Evolutionary conservation across 1,140 invertebrate species (phyloP).

Genomic region (Apis mellifera): DNA sequence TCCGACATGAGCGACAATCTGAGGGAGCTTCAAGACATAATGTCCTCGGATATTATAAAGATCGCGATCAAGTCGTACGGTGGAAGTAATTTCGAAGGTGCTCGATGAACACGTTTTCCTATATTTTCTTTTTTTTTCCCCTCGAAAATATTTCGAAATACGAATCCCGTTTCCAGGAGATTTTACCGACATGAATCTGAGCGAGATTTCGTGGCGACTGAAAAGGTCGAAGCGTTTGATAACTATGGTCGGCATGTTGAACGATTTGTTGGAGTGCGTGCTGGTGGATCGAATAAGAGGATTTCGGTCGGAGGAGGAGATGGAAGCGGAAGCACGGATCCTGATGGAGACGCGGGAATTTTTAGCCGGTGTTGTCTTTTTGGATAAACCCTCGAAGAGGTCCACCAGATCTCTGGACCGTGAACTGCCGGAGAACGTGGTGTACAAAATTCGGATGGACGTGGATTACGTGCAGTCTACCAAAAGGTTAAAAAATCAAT

Average conservation of each 20-base stretch:
- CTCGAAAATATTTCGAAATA: neutral
- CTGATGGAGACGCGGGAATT: conserved; percentile 83
- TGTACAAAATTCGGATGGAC: conserved; percentile 86
- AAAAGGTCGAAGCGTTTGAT: conserved; percentile 70
- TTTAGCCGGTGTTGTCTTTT: conserved; percentile 81
- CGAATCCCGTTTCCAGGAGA: conserved; percentile 52
- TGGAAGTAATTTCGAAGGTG: conserved; percentile 61
- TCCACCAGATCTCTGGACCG: conserved; percentile 57
- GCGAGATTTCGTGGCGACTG: conserved; percentile 72
- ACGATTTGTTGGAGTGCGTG: conserved; percentile 83
- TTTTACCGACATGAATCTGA: conserved; percentile 71
- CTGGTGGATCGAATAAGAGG: conserved; percentile 83
- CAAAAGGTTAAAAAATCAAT: conserved; percentile 82
- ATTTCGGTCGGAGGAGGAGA: conserved; percentile 79
- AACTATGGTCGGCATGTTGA: conserved; percentile 74
- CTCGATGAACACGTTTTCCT: neutral
- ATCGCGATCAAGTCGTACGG: conserved; percentile 73
- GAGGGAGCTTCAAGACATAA: conserved; percentile 77
- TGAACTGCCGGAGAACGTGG: conserved; percentile 75
- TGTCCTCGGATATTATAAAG: conserved; percentile 77
- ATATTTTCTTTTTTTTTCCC: neutral
- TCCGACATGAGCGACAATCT: conserved; percentile 79
- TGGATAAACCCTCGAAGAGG: conserved; percentile 75
- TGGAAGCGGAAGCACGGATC: conserved; percentile 81
- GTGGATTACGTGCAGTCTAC: conserved; percentile 86